These are phyloP conservation scores for Serilophus lunatus DNA, from an alignment of 2,113 vertebrate genomes.

Conservation along the genomic window DNA sequence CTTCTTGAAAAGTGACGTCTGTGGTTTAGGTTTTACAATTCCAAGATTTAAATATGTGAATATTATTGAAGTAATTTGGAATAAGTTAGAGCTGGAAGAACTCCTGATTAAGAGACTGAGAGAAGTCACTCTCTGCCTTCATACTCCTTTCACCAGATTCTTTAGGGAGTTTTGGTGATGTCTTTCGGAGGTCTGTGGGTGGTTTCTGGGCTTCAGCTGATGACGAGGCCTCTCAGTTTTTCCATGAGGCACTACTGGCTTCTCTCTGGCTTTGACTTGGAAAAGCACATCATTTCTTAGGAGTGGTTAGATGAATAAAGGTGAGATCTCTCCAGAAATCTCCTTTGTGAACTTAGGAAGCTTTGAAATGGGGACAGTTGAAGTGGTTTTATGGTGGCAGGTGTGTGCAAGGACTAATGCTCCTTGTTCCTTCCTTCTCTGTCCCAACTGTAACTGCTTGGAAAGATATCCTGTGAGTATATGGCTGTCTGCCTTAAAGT, in stretches of 20 bases:
- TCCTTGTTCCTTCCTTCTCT: neutral
- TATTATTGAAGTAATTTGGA: neutral
- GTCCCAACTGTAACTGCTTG: neutral
- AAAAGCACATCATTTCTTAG: neutral
- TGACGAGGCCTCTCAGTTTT: neutral
- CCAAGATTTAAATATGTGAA: neutral
- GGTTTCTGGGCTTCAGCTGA: neutral
- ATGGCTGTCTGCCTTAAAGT: neutral
- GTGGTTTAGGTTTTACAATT: neutral
- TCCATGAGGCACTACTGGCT: neutral
- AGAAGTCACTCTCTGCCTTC: neutral
- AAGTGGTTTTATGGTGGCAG: neutral
- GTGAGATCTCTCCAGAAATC: neutral
- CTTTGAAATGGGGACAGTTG: neutral
- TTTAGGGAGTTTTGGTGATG: neutral
- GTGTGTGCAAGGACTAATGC: accelerated
- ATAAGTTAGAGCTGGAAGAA: neutral
- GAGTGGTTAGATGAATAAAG: neutral
- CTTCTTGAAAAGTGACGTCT: neutral
- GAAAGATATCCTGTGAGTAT: neutral
- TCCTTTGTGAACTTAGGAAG: neutral
- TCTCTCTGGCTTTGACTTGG: neutral
- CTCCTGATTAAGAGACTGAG: neutral
- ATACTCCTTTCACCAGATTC: neutral
- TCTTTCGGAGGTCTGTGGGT: neutral